Percentiles rank a stretch among this genome's conserved stretches.
Conservation (phyloP, 2,888 invertebrate species). For the Nephrotoma appendiculata region DNA sequence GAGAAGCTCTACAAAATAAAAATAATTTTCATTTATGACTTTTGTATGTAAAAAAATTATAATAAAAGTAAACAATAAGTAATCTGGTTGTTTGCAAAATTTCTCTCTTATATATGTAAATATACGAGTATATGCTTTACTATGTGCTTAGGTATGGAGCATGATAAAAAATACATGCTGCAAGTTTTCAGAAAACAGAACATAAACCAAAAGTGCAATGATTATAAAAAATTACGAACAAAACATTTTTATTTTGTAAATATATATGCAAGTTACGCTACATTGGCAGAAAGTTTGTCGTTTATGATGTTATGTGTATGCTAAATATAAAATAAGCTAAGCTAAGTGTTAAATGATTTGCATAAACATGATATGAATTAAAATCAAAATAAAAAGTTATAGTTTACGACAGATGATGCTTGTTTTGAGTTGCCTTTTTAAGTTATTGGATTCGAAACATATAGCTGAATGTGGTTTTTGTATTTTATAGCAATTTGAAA, state of each 20-base stretch:
- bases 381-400: background rate
- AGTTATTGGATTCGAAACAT: no score
- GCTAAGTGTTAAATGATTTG: background rate
- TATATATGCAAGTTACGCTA: background rate
- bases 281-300: background rate
- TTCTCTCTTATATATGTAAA: no score
- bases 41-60: background rate
- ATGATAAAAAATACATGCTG: background rate
- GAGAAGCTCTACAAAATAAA: background rate
- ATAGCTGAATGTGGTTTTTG: no score
- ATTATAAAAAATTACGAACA: background rate
- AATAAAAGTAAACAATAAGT: background rate
- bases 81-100: background rate
- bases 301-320: background rate
- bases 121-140: background rate
- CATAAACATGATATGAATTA: background rate
- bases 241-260: background rate
- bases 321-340: background rate
- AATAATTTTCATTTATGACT: background rate
- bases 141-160: background rate
- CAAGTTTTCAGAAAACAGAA: background rate
- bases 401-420: background rate
- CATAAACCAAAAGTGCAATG: background rate
- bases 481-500: no score
- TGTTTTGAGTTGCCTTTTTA: background rate